Evolutionary conservation across 2,797 vertebrate species (phyloP), one percentile per base, ranked within the genome.

Genomic region (Salmo trutta): DNA sequence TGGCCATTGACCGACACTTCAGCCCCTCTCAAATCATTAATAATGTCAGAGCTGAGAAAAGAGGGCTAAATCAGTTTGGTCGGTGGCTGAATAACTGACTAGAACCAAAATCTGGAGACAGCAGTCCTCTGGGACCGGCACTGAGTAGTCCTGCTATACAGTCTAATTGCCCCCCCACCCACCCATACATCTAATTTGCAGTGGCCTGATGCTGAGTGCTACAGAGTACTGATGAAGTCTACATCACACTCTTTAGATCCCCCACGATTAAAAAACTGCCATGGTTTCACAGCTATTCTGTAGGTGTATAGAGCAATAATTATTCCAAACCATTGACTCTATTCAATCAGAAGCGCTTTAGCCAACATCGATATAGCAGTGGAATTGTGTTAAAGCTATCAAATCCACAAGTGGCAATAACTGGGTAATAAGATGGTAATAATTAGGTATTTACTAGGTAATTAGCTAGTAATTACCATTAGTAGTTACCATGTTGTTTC

Each of bases 231-330:
- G 87, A 87, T 92, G 87, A 91, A 91, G 82, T 85, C 86, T 77
- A 75, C 82, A 84, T 69, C 84, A 76, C 86, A 81, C 83, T 47
- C 41, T 47, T 12, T 87, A 88, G 81, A 84, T 84, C 83, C 87
- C 84, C 82, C 76, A 88, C 91, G 91, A 92, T 93, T 91, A 91
- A 89, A 88, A 86, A 84, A 84, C 81, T 77, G 41, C 74, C 85
- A 79, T 12, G 64, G 24, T 10, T 86, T 85, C 84, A 82, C 72
- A 86, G 88, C 90, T 88, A 88, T 77, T 47, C 41, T 47, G 41
- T 47, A 14, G 77, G 84, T 79, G 67, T 47, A 29, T 76, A 77
- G 86, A 85, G 87, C 88, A 88, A 89, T 83, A 82, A 83, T 71
- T 76, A 73, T 72, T 89, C 82, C 81, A 87, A 88, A 79, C 82